These are phyloP conservation scores for Illadopsis cleaveri DNA, from an alignment of 2,113 vertebrate genomes.

Conservation along the genomic window DNA sequence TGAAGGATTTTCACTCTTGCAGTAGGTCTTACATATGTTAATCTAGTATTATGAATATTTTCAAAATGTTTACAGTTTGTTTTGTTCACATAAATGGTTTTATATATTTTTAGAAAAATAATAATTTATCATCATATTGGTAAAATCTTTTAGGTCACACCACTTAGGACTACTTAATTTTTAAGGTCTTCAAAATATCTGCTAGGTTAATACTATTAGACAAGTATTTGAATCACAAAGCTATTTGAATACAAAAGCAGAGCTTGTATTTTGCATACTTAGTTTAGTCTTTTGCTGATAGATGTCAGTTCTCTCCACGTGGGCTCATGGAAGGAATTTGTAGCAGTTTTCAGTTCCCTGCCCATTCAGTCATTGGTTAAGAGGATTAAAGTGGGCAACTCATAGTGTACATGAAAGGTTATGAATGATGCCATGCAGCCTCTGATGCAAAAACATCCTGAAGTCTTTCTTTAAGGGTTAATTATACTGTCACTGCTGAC, in stretches of 20 bases:
- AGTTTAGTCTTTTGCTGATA: background rate
- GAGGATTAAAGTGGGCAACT: background rate
- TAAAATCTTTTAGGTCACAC: background rate
- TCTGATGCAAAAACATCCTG: background rate
- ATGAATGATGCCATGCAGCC: background rate
- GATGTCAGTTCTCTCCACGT: background rate
- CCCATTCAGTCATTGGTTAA: fast-evolving
- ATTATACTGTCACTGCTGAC: background rate
- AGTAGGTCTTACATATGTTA: background rate
- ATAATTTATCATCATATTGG: background rate
- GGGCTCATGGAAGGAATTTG: background rate
- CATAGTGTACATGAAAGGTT: background rate
- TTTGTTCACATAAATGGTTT: background rate
- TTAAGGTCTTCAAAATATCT: background rate
- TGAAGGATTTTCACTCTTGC: background rate
- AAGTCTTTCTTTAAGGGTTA: background rate
- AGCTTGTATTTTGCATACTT: background rate
- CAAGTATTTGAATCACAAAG: background rate
- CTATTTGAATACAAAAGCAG: background rate
- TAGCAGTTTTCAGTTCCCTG: background rate
- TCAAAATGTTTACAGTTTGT: slow-evolving; percentile 1
- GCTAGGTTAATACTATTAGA: background rate
- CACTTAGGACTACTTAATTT: background rate
- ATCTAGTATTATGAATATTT: background rate
- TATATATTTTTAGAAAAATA: background rate